phyloP scores from a whole-genome alignment of 2,888 invertebrate species.

The Andrena praecox region DNA sequence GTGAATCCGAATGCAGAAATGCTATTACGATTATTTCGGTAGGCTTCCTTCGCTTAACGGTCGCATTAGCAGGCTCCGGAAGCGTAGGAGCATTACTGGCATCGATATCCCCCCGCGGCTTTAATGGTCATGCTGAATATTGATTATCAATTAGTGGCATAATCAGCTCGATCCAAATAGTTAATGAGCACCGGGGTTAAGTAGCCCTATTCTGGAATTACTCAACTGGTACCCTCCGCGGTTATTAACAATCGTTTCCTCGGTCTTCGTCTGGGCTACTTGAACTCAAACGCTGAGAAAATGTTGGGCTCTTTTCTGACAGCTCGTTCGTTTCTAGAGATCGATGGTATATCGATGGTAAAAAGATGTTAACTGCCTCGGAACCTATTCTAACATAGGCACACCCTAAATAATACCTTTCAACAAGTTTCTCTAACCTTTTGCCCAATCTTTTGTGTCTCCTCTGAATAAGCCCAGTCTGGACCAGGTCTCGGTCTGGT shows the following conservation, averaged over 20 bases:
- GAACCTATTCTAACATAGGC: no score
- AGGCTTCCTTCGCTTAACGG: slow-evolving; percentile 60
- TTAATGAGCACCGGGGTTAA: slow-evolving; percentile 62
- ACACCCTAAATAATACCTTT: not conserved
- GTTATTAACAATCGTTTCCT: slow-evolving; percentile 31
- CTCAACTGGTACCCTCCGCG: not conserved
- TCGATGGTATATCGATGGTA: slow-evolving; percentile 9
- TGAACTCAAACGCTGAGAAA: not conserved
- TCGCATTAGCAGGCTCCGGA: slow-evolving; percentile 50
- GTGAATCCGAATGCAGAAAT: slow-evolving; percentile 53
- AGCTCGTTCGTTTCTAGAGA: not conserved
- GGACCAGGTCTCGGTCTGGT: no score
- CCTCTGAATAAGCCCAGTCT: no score
- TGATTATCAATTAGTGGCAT: slow-evolving; percentile 76
- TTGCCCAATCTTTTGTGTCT: no score
- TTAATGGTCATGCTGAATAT: slow-evolving; percentile 72
- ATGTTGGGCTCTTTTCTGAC: not conserved
- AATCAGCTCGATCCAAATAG: slow-evolving; percentile 72
- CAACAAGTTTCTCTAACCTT: not conserved
- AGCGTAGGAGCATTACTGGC: slow-evolving; percentile 46
- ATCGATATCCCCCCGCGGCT: slow-evolving; percentile 58
- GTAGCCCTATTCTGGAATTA: slow-evolving; percentile 14
- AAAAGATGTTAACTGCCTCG: no score
- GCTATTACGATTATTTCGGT: slow-evolving; percentile 60
- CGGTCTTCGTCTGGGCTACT: not conserved